A percentile compares a stretch with the other conserved stretches of the same genome.
These are phyloP conservation scores for Fistularia commersonii DNA, from an alignment of 2,797 vertebrate species.

Conservation along the genomic window DNA sequence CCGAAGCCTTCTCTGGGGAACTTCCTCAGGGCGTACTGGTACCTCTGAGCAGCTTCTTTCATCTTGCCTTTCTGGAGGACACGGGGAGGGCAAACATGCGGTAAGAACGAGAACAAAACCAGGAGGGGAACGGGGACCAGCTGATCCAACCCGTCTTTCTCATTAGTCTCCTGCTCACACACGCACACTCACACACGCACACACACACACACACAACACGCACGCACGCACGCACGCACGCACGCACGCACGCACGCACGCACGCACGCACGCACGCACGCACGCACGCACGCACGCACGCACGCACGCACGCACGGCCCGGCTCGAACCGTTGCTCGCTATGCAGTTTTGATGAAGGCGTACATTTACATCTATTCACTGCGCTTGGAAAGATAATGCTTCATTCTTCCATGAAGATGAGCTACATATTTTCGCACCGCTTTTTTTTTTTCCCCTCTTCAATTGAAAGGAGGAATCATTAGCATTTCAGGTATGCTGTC, in stretches of 20 bases:
- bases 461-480: too few relatives aligned
- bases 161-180: slow-evolving; percentile 68
- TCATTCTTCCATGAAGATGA: slow-evolving; percentile 7
- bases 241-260: not conserved
- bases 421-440: not conserved
- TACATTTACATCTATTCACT: slow-evolving; percentile 26
- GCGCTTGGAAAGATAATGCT: slow-evolving; percentile 20
- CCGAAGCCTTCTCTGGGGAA: slow-evolving; percentile 97
- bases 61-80: slow-evolving; percentile 93
- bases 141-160: slow-evolving; percentile 20
- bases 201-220: not conserved
- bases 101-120: slow-evolving; percentile 32
- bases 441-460: too few relatives aligned
- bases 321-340: slow-evolving; percentile 6
- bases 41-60: slow-evolving; percentile 97
- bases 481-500: too few relatives aligned
- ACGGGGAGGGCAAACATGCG: slow-evolving; percentile 37
- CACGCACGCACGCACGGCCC: not conserved
- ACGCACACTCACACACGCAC: too few relatives aligned
- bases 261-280: too few relatives aligned
- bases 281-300: not conserved
- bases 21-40: slow-evolving; percentile 96
- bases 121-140: slow-evolving; percentile 15
- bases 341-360: slow-evolving; percentile 36
- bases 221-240: too few relatives aligned